A percentile compares a stretch with the other conserved stretches of the same genome.
Conservation (phyloP, 2,797 vertebrate genomes). For the Pangasius larnaudii region DNA sequence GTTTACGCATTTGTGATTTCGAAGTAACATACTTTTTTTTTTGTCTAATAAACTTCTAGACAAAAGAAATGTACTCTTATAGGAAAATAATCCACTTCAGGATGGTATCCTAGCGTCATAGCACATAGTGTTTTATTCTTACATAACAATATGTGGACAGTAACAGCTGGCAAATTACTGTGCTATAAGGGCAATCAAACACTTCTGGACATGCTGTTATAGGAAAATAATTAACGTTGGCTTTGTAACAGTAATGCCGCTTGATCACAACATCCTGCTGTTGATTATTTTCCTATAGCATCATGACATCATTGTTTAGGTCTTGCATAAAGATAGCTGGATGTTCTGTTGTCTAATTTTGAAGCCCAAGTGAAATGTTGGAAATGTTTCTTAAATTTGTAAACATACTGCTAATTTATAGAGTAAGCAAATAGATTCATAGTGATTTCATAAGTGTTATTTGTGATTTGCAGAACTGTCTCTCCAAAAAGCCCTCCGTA, state of each 20-base stretch:
- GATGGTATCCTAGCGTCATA: not conserved
- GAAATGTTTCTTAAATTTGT: not conserved
- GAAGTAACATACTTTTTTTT: not conserved
- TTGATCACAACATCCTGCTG: not conserved
- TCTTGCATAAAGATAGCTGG: not conserved
- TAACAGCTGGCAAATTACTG: not conserved
- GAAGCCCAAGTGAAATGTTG: not conserved
- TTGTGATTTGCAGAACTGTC: conserved; percentile 19
- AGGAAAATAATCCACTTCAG: not conserved
- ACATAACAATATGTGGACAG: not conserved
- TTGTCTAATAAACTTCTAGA: not conserved
- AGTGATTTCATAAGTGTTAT: not conserved
- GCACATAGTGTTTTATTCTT: not conserved
- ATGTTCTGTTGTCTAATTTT: not conserved
- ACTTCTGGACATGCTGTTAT: not conserved
- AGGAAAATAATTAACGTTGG: not conserved
- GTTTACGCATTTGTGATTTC: not conserved
- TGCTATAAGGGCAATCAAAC: not conserved
- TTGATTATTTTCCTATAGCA: not conserved
- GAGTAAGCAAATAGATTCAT: no score
- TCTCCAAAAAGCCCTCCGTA: conserved; percentile 8
- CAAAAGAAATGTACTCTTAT: not conserved
- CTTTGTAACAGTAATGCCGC: not conserved
- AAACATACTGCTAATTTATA: not conserved
- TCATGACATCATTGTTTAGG: not conserved